Percentiles rank a stretch among this genome's conserved stretches.
These are phyloP conservation scores for Poeciliopsis occidentalis DNA, from an alignment of 2,113 vertebrate genomes.

Conservation along the genomic window DNA sequence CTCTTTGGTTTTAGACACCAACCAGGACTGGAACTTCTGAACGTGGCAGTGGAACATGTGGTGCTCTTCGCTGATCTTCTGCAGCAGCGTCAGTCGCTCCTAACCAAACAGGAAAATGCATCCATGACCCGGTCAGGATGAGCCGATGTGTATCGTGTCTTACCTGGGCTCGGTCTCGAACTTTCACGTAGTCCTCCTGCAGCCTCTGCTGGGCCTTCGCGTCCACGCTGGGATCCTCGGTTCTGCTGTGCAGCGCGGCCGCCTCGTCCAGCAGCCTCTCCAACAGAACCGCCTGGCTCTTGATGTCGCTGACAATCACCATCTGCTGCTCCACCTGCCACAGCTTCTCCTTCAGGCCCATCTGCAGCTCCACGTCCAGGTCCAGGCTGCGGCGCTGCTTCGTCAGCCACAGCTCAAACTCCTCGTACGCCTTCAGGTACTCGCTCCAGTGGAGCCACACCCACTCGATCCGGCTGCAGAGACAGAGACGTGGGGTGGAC, in stretches of 20 bases:
- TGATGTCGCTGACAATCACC: conserved; percentile 83
- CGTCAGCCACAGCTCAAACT: conserved; percentile 88
- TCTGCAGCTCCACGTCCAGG: conserved; percentile 85
- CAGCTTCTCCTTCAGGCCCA: conserved; percentile 90
- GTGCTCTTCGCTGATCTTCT: conserved; percentile 85
- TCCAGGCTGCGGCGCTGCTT: conserved; percentile 82
- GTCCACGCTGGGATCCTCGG: conserved; percentile 89
- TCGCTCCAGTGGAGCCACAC: conserved; percentile 97
- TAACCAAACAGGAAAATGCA: conserved; percentile 54
- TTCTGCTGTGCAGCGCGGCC: conserved; percentile 82
- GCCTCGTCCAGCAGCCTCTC: conserved; percentile 92
- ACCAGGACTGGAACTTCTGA: conserved; percentile 86
- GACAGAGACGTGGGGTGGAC: neutral
- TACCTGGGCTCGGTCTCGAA: conserved; percentile 87
- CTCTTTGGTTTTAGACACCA: conserved; percentile 82
- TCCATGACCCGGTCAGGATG: neutral
- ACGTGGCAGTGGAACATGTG: conserved; percentile 74
- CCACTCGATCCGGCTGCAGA: conserved; percentile 93
- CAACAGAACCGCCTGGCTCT: conserved; percentile 82
- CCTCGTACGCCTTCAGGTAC: conserved; percentile 89
- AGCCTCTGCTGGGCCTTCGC: conserved; percentile 83
- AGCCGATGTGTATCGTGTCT: neutral
- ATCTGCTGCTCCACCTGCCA: conserved; percentile 90
- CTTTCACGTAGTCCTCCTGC: conserved; percentile 81
- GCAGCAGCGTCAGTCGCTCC: conserved; percentile 85